Evolutionary conservation across 2,888 invertebrate genomes (phyloP), one percentile per base, ranked within the genome.

Genomic region (Myopa testacea): DNA sequence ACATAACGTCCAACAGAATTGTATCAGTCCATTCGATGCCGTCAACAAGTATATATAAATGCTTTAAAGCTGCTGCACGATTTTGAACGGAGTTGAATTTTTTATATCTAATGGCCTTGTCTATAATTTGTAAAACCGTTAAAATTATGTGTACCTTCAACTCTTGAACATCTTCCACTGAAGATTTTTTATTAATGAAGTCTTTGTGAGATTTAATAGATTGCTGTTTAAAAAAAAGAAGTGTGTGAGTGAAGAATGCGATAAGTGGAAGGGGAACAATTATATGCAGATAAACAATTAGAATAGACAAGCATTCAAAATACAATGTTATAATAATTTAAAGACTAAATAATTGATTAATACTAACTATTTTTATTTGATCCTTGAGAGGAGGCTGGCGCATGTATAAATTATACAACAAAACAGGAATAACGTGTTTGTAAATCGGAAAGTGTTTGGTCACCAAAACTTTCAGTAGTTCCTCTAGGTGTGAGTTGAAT

Each of bases 401-500:
- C 3, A 76, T 78, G 60, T 80, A 80, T n/a, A 82, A 76, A 69
- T 82, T 82, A 58, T 79, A 82, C 14, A 82, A 65, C 34, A 81
- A n/a, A 16, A 81, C 77, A 0, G 81, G 72, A 3, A 78, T 72
- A 45, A 81, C 80, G 7, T 81, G 80, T 55, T 78, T 80, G 72
- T 78, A 81, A 55, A 80, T 77, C 10, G 78, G n/a, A 0, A 79
- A 60, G 69, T 78, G 78, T 62, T 79, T 62, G 8, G 58, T 71
- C 19, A 79, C 80, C 75, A 82, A 76, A 3, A 77, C 77, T 52
- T 76, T 40, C 5, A 82, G 73, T 50, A 82, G 77, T 19, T 62
- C 10, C 40, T 67, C 78, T 6, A 82, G 60, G 34, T 78, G 78
- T 4, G 63, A 52, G 10, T 82, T 77, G 67, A 80, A 81, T 45